Base-by-base conservation (phyloP, 2,113 vertebrate species). In the Tautogolabrus adspersus region DNA sequence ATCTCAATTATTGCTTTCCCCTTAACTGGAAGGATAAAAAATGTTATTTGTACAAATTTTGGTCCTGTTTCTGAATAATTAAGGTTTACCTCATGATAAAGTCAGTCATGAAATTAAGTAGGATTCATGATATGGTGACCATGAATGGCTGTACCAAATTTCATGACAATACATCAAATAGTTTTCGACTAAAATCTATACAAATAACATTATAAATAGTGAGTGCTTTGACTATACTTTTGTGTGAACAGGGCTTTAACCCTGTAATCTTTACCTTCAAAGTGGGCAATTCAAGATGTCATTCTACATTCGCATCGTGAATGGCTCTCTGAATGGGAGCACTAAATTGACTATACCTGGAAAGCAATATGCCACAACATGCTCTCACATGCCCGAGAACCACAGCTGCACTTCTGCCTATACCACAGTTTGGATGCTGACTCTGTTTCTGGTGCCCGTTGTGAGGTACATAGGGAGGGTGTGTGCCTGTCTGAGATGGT, bases 401-500 rank as follows among this genome's bases (percentile, higher is more conserved):
- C 62, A 79, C 85, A 83, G 79, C 83, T 87, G 78, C 79, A 71
- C 38, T 57, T 12, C 44, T 51, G 59, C 40, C 26, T 37, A 4
- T 22, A 16, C 62, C 9, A 67, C 26, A 1, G 42, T 73, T 74
- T 66, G 75, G 84, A 85, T 74, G 84, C 84, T 75, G 72, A 89
- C 58, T 58, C n/a, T 74, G 87, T 56, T 69, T 37, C 65, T 13
- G 58, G 22, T 58, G 60, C 22, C 19, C 18, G 38, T 74, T 77
- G 47, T 46, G 37, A 72, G 69, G 46, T 59, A 72, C 44, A 23
- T 30, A 70, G 11, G 18, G 71, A 81, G 86, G 86, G 81, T 13
- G 79, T 79, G 55, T 61, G 66, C 67, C 62, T 10, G 30, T 61
- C 77, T 85, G 80, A 89, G 86, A 87, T 64, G 85, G 8, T 76